Evolutionary conservation across 2,113 vertebrate species (phyloP), one percentile per base, ranked within the genome.

Genomic region (Tragelaphus buxtoni): DNA sequence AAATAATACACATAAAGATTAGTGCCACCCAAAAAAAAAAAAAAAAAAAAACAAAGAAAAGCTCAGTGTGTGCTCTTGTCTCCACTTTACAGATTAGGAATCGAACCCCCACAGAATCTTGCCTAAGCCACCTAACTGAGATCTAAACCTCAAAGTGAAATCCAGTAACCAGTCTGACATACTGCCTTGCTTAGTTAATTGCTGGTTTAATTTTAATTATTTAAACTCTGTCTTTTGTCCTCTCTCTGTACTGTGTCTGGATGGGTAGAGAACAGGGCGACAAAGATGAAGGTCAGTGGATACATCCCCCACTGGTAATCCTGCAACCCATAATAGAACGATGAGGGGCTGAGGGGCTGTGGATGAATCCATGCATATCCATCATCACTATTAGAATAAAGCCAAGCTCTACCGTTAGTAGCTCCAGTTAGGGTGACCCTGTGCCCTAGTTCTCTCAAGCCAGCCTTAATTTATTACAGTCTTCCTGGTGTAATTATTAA

Each of bases 81-180:
- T 24, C 30, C 39, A 4, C 16, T 74, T 84, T 60, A 94, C 12
- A 58, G n/a, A 20, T 72, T 35, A 76, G 42, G n/a, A 55, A n/a
- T 7, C 12, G 11, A 77, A 9, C 45, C 32, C 49, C 5, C 11
- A 11, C 24, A 17, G 61, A 56, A 79, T 76, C 20, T 61, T 56
- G 35, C 28, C 42, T 51, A 63, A 85, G 51, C 65, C 77, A 35
- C 32, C 32, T 13, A 42, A 14, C 47, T 17, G 56, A 60, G 39
- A 22, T 49, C 39, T 16, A 47, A 97, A 83, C 30, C 18, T 94
- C 91, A 20, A 45, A 63, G 5, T 22, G 26, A 84, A 84, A 49
- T 51, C 56, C 28, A 2, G 17, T 55, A 85, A 63, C 49, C 32
- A 60, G 4, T 11, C 3, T 11, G 16, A 26, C 11, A 14, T 5